Evolutionary conservation across 2,113 vertebrate genomes (phyloP), one percentile per base, ranked within the genome.

Genomic region (Dipodomys ordii): DNA sequence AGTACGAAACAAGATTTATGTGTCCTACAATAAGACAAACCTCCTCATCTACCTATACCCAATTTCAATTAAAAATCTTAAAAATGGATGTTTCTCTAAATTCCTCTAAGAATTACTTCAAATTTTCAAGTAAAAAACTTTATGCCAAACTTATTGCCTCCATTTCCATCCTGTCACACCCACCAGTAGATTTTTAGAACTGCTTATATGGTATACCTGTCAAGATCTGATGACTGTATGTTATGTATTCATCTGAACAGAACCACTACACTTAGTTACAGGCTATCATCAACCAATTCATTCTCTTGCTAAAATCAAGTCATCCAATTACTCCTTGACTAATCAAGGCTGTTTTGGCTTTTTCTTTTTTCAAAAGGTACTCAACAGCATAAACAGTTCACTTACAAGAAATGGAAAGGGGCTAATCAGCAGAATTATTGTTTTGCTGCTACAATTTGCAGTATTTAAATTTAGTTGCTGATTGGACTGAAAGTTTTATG

Each of bases 341-440:
- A 99, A 99, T 99, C 99, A 99, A 99, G 98, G 99, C 99, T 99
- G 99, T 99, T 99, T 99, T 99, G 99, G 99, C 99, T 99, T 99
- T 99, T 99, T 99, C 99, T 99, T 99, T 99, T 99, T 99, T 99
- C 99, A 99, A 99, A 99, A 99, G 99, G 99, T 99, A 99, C 99
- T 99, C 99, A 99, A 99, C 99, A 99, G 99, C 99, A 99, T 99
- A 99, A 99, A 99, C 99, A 99, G 99, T 99, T 99, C 99, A 99
- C 99, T 99, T 99, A 99, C 99, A 99, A 99, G 99, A 99, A 99
- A 99, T 99, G 99, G 99, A 99, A 99, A 99, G 98, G 99, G 99
- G 99, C 99, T 99, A 99, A 99, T 99, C 99, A 99, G 99, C 98
- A 99, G 99, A 99, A 99, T 99, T 99, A 99, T 99, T 99, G 99